These are phyloP conservation scores for Whitmania pigra DNA, from an alignment of 1,140 invertebrate species.

Conservation along the genomic window DNA sequence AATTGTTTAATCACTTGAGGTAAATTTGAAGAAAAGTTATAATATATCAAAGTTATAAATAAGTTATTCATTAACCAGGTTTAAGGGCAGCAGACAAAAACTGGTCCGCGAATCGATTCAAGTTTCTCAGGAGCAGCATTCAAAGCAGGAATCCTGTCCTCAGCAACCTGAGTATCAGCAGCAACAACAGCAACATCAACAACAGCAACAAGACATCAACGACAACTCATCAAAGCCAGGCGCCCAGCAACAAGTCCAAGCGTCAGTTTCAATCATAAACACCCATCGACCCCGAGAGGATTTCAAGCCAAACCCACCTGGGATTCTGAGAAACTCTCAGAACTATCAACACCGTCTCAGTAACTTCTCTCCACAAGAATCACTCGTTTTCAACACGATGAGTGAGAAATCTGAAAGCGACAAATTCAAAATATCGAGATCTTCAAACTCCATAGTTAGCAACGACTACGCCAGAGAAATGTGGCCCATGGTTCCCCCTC, in stretches of 20 bases:
- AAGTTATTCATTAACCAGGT: neutral
- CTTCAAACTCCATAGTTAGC: neutral
- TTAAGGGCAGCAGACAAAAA: conserved; percentile 4
- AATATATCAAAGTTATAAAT: too few relatives aligned
- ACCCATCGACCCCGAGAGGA: neutral
- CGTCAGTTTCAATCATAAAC: neutral
- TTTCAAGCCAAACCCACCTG: conserved; percentile 1
- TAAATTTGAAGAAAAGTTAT: too few relatives aligned
- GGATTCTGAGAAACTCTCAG: neutral
- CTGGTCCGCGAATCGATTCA: neutral
- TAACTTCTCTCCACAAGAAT: too few relatives aligned
- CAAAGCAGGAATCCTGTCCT: neutral
- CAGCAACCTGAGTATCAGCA: neutral
- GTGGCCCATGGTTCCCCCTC: conserved; percentile 17
- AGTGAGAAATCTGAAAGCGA: neutral
- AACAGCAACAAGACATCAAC: neutral
- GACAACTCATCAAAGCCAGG: neutral
- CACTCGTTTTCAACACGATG: neutral
- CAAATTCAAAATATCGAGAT: neutral
- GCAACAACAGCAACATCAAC: neutral
- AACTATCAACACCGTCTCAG: conserved; percentile 1
- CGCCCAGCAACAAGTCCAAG: neutral
- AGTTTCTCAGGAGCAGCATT: neutral
- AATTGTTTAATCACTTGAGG: too few relatives aligned
- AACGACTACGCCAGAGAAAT: conserved; percentile 18